These are phyloP conservation scores for Poecilia wingei DNA, from an alignment of 2,797 vertebrate species.

Conservation along the genomic window DNA sequence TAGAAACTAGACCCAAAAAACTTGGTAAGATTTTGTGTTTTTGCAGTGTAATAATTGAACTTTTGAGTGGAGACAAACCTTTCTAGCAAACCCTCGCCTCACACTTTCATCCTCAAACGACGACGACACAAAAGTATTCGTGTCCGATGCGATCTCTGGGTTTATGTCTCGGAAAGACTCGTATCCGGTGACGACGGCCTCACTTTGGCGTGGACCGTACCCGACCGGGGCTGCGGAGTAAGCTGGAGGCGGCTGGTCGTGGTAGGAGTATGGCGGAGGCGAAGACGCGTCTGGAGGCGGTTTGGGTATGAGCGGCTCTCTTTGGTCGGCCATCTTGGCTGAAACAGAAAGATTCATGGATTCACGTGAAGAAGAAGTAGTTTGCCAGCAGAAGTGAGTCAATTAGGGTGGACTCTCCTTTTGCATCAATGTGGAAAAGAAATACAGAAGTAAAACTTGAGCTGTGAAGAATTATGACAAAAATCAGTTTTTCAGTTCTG, in stretches of 20 bases:
- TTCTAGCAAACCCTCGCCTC: constrained; percentile 64
- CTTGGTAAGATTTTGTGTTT: neutral
- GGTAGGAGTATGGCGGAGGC: constrained; percentile 12
- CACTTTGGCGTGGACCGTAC: constrained; percentile 3
- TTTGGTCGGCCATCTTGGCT: constrained; percentile 56
- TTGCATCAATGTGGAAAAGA: neutral
- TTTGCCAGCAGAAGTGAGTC: constrained; percentile 2
- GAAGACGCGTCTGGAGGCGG: constrained; percentile 8
- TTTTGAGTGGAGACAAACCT: constrained; percentile 51
- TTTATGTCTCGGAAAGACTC: constrained; percentile 19
- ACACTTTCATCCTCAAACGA: constrained; percentile 59
- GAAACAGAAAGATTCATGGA: constrained; percentile 3
- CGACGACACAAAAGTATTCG: neutral
- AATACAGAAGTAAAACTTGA: constrained; percentile 32
- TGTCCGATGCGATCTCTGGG: constrained; percentile 13
- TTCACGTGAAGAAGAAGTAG: neutral
- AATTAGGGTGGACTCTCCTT: neutral
- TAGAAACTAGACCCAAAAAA: neutral
- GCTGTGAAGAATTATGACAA: neutral
- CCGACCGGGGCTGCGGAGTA: constrained; percentile 22
- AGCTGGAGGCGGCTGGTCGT: constrained; percentile 40
- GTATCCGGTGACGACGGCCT: neutral
- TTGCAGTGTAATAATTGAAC: neutral
- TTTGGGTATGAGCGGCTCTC: neutral
- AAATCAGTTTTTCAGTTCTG: neutral